Base-by-base conservation (phyloP, 2,888 invertebrate genomes). In the Limnephilus lunatus region DNA sequence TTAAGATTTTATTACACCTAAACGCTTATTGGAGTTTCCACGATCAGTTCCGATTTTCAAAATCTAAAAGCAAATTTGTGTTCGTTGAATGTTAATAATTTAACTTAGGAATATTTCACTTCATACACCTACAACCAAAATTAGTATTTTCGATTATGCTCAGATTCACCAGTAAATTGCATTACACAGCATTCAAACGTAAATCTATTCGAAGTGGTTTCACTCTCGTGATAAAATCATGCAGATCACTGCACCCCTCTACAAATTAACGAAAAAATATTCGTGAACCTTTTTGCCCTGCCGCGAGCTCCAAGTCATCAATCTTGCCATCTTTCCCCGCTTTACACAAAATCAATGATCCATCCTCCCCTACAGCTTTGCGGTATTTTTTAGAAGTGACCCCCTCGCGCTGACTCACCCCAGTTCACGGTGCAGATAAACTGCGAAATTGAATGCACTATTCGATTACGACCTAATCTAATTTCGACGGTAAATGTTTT, bases 271-370 rank as follows among this genome's bases (percentile, higher is more conserved):
- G 82, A 68, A 92, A 92, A 90, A 92, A 92, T 92, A 87, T 90
- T 92, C 44, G 39, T 5, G 90, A 44, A 90, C 85, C 81, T 89
- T 89, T 89, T 82, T 30, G 35, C 82, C 81, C 83, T 48, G 44
- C 30, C 19, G 68, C 19, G 85, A 91, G 81, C 80, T 88, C 89
- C 30, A 90, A 89, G 90, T 81, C 91, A 91, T 91, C 91, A 91
- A 92, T 91, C 91, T 91, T 92, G 83, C 68, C 81, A 48, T 83
- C 48, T 82, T 92, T 92, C 90, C 82, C 91, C 91, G 92, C 92
- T 92, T 91, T 91, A 90, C 92, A 92, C 92, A 92, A 92, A 92
- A 92, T 92, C 92, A 92, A 92, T 92, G 92, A 92, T 91, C 91
- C 91, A 86, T 90, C 91, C 83, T 91, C 92, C 48, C 68, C 80